phyloP scores from a whole-genome alignment of 2,888 invertebrate genomes.

The Idaea aversata region DNA sequence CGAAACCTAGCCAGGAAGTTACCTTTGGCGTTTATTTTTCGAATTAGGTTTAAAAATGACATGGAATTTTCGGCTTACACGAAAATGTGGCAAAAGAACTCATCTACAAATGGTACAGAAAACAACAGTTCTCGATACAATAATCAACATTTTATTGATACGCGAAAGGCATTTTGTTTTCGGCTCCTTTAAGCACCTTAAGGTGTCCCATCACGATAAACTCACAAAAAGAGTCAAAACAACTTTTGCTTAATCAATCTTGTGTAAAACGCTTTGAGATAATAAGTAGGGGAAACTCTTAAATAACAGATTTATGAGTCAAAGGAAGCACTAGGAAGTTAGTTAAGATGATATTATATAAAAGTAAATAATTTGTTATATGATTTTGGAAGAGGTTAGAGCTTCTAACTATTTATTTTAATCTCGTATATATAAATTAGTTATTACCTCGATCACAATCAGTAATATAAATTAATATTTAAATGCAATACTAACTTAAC shows the following conservation, averaged over 20 bases:
- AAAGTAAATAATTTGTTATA: neutral
- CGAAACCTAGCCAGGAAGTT: too few species aligned
- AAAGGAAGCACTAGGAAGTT: neutral
- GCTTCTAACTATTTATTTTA: neutral
- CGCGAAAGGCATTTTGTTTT: too few species aligned
- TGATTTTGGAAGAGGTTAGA: neutral
- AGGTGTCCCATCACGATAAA: neutral
- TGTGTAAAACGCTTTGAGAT: neutral
- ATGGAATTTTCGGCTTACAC: too few species aligned
- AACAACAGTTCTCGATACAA: too few species aligned
- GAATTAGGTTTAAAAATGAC: too few species aligned
- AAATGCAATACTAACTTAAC: neutral
- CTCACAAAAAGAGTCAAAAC: neutral
- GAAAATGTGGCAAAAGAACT: too few species aligned
- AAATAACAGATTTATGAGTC: neutral
- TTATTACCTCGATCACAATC: neutral
- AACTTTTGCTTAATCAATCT: neutral
- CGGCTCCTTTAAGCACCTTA: too few species aligned
- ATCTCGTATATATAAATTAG: neutral
- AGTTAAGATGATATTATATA: neutral
- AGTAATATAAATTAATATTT: neutral
- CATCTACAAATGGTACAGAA: too few species aligned
- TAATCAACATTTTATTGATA: too few species aligned
- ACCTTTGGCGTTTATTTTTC: too few species aligned
- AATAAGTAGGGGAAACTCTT: neutral